Evolutionary conservation across 2,797 vertebrate species (phyloP).

Genomic region (Sardinella longiceps): DNA sequence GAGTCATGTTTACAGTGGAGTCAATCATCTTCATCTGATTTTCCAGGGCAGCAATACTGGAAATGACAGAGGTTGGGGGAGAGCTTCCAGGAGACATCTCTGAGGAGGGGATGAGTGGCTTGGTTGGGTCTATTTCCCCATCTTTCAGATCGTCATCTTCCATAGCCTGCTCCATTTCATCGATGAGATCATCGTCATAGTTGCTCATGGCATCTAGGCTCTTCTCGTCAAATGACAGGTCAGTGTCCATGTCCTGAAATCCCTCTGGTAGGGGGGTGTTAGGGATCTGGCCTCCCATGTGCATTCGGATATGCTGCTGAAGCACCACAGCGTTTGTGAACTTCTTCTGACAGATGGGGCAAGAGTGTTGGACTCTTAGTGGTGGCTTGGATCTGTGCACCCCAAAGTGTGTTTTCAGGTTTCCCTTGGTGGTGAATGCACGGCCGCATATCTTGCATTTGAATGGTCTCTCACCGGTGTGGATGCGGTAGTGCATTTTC

Average conservation of each 20-base stretch:
- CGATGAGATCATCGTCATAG: slow-evolving; percentile 90
- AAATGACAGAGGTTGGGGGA: slow-evolving; percentile 92
- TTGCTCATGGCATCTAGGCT: slow-evolving; percentile 88
- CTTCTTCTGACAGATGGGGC: slow-evolving; percentile 99
- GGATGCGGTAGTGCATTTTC: slow-evolving; percentile 99
- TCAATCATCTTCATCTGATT: slow-evolving; percentile 99
- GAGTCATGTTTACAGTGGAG: slow-evolving; percentile 87
- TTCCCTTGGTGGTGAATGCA: slow-evolving; percentile 99
- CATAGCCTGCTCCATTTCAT: slow-evolving; percentile 92
- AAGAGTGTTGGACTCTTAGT: slow-evolving; percentile 96
- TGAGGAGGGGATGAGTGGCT: slow-evolving; percentile 79
- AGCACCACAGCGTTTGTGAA: slow-evolving; percentile 98
- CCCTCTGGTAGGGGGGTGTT: slow-evolving; percentile 92
- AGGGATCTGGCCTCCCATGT: slow-evolving; percentile 98
- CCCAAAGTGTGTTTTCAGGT: slow-evolving; percentile 98
- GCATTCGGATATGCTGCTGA: slow-evolving; percentile 99
- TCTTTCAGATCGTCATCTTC: slow-evolving; percentile 93
- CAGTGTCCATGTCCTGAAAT: slow-evolving; percentile 91
- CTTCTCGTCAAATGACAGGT: slow-evolving; percentile 91
- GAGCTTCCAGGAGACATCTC: slow-evolving; percentile 82
- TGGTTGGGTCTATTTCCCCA: slow-evolving; percentile 75
- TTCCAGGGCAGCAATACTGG: slow-evolving; percentile 95
- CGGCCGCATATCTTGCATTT: slow-evolving; percentile 99
- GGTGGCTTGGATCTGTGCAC: slow-evolving; percentile 98
- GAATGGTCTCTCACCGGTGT: slow-evolving; percentile 98